phyloP scores from a whole-genome alignment of 1,140 invertebrate species.

The Ditylenchus dipsaci region DNA sequence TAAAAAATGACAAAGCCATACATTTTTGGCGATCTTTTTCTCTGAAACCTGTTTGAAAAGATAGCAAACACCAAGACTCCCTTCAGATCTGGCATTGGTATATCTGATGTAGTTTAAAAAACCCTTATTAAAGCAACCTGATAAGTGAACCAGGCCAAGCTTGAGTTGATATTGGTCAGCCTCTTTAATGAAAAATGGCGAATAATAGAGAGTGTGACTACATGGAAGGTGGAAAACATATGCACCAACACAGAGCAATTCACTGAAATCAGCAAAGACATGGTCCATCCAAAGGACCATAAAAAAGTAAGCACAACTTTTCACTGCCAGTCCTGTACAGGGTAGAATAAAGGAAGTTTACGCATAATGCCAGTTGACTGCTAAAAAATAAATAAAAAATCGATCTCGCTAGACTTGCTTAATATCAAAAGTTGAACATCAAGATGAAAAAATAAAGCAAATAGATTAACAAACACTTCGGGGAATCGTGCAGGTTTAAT shows the following conservation, averaged over 20 bases:
- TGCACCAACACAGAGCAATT: constrained; percentile 48
- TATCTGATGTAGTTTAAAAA: too few relatives aligned
- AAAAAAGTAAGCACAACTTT: constrained; percentile 37
- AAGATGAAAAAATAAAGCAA: too few relatives aligned
- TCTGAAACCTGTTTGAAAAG: too few relatives aligned
- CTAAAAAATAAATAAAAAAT: constrained; percentile 26
- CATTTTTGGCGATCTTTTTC: too few relatives aligned
- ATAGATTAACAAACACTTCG: too few relatives aligned
- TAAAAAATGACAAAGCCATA: too few relatives aligned
- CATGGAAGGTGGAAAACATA: constrained; percentile 49
- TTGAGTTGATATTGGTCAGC: constrained; percentile 31
- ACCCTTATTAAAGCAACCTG: too few relatives aligned
- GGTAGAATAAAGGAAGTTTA: constrained; percentile 48
- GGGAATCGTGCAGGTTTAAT: too few relatives aligned
- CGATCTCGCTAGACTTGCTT: too few relatives aligned
- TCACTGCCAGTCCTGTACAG: constrained; percentile 46
- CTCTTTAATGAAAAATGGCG: constrained; percentile 42
- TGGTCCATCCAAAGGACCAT: constrained; percentile 45
- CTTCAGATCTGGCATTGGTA: too few relatives aligned
- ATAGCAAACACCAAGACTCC: too few relatives aligned
- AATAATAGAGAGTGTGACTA: constrained; percentile 49
- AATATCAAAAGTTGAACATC: background rate
- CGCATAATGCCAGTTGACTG: constrained; percentile 36
- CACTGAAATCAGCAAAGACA: constrained; percentile 40
- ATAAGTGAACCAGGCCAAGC: constrained; percentile 46